Percentiles rank a stretch among this genome's conserved stretches.
Conservation (phyloP, 2,797 vertebrate genomes). For the Aplochiton taeniatus region DNA sequence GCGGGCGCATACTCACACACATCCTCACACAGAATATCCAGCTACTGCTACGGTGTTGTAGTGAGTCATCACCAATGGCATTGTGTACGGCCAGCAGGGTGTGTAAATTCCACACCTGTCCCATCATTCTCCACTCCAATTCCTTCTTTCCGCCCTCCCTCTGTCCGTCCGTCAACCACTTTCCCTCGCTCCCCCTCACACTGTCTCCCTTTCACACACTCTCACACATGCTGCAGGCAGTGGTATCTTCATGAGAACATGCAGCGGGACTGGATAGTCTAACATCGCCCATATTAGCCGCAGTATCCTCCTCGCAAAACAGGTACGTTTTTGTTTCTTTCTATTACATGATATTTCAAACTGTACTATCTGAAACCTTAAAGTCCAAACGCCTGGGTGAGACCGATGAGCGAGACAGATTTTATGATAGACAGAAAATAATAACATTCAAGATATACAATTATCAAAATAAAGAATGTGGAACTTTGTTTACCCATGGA, state of each 20-base stretch:
- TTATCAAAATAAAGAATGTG: too few species aligned
- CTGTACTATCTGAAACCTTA: too few species aligned
- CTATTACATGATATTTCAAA: too few species aligned
- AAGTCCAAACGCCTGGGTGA: too few species aligned
- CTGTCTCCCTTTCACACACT: conserved; percentile 47
- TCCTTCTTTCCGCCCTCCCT: conserved; percentile 12
- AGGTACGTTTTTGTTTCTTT: too few species aligned
- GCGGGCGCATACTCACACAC: background rate
- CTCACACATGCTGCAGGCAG: conserved; percentile 34
- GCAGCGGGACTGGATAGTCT: background rate
- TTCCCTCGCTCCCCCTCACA: background rate
- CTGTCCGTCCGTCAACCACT: conserved; percentile 13
- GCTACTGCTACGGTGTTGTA: background rate
- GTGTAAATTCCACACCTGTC: conserved; percentile 76
- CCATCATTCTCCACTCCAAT: conserved; percentile 44
- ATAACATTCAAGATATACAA: too few species aligned
- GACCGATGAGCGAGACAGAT: too few species aligned
- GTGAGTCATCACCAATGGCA: conserved; percentile 55
- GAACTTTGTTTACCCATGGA: too few species aligned
- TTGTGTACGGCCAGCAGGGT: conserved; percentile 49
- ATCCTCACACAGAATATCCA: background rate
- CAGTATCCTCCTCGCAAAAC: background rate
- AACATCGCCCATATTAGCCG: background rate
- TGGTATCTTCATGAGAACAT: background rate
- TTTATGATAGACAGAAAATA: too few species aligned